phyloP scores from a whole-genome alignment of 2,797 vertebrate species.

The Adrianichthys oophorus region DNA sequence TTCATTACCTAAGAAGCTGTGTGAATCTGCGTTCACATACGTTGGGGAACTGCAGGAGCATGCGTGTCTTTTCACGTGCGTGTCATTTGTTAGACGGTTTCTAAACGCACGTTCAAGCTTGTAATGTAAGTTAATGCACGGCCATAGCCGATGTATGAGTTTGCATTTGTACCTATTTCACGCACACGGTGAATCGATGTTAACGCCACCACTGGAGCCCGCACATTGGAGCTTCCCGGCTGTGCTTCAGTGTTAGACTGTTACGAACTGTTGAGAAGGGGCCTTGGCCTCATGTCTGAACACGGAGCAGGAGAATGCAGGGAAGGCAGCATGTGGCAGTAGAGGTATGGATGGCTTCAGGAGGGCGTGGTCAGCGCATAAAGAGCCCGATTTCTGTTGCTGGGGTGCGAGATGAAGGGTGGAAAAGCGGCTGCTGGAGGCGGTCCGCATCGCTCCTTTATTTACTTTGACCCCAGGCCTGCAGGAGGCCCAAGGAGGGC shows the following conservation, averaged over 20 bases:
- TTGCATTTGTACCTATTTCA: conserved; percentile 22
- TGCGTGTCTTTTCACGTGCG: conserved; percentile 8
- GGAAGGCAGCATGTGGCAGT: conserved; percentile 54
- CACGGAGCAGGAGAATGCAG: conserved; percentile 51
- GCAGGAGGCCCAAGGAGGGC: conserved; percentile 74
- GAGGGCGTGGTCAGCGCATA: conserved; percentile 64
- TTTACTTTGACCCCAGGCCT: conserved; percentile 80
- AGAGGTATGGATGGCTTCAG: conserved; percentile 52
- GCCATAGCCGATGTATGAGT: background rate
- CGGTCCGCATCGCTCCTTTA: conserved; percentile 72
- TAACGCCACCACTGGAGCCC: conserved; percentile 13
- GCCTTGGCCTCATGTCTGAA: conserved; percentile 50
- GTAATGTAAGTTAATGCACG: background rate
- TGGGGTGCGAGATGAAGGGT: conserved; percentile 47
- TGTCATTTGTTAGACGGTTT: conserved; percentile 2
- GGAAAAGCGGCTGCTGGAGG: conserved; percentile 67
- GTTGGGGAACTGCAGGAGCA: background rate
- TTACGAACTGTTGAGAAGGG: conserved; percentile 40
- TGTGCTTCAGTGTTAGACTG: conserved; percentile 43
- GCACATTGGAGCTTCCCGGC: conserved; percentile 24
- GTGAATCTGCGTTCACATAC: conserved; percentile 11
- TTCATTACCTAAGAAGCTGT: conserved; percentile 37
- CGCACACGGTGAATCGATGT: conserved; percentile 7
- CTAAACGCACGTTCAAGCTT: background rate
- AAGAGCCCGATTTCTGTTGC: conserved; percentile 65